phyloP scores from a whole-genome alignment of 2,888 invertebrate genomes.

The Corythucha ciliata region DNA sequence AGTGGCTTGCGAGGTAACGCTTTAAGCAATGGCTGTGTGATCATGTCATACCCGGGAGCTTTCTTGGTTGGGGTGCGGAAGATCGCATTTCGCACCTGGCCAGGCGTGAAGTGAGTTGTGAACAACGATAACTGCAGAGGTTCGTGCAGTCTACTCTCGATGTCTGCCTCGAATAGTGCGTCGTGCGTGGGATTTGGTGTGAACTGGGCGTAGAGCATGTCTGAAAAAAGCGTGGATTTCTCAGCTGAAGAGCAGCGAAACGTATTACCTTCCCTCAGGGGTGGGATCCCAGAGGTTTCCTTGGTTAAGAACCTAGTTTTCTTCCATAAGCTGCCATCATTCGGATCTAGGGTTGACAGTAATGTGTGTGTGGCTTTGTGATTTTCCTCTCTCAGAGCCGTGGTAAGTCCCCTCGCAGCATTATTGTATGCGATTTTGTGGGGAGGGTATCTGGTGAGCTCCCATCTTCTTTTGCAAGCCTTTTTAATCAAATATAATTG shows the following conservation, averaged over 20 bases:
- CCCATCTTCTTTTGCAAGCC: conserved; percentile 2
- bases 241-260: not conserved
- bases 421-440: conserved; percentile 4
- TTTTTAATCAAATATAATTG: conserved; percentile 6
- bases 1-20: not conserved
- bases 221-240: conserved; percentile 6
- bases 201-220: conserved; percentile 7
- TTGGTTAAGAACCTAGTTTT: conserved; percentile 3
- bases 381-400: not conserved
- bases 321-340: conserved; percentile 9
- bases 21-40: not conserved
- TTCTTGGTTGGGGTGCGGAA: conserved; percentile 12
- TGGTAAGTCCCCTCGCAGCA: not conserved
- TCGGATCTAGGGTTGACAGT: not conserved
- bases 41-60: conserved; percentile 12
- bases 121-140: conserved; percentile 15
- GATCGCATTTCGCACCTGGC: conserved; percentile 14
- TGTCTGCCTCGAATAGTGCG: not conserved
- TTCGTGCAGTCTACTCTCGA: conserved; percentile 2
- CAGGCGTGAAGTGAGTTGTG: conserved; percentile 7
- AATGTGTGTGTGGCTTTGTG: not conserved
- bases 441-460: not conserved
- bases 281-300: conserved; percentile 4
- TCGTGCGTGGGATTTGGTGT: conserved; percentile 6
- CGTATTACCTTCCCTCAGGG: not conserved